Conservation (phyloP, 2,113 vertebrate genomes). For the Gopherus flavomarginatus region DNA sequence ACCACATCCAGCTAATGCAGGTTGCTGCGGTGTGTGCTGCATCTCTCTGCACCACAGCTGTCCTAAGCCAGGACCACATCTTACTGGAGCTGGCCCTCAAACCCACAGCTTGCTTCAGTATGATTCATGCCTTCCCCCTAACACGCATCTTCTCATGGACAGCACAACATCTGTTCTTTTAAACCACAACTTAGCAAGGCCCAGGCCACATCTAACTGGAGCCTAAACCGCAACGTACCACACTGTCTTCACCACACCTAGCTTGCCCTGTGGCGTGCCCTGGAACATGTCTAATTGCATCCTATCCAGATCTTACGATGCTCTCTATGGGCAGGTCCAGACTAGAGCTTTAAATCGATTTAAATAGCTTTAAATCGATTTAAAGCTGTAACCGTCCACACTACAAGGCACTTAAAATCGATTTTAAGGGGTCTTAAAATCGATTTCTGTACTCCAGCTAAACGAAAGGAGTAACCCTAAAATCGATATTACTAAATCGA, state of each 20-base stretch:
- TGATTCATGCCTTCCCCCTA: neutral
- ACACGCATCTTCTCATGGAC: neutral
- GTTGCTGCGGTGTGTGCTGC: neutral
- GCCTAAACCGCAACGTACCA: neutral
- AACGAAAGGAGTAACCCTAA: too few relatives aligned
- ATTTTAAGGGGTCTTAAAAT: too few relatives aligned
- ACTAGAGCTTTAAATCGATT: too few relatives aligned
- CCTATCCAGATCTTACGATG: neutral
- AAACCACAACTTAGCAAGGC: neutral
- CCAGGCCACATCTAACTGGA: neutral
- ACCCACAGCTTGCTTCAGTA: neutral
- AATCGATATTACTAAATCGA: too few relatives aligned
- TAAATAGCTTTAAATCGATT: too few relatives aligned
- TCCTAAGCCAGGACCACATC: neutral
- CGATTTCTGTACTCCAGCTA: too few relatives aligned
- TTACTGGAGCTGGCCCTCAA: neutral
- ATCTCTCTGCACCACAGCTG: neutral
- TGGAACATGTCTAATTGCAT: neutral
- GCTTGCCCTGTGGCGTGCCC: neutral
- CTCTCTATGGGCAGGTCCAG: too few relatives aligned
- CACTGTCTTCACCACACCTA: neutral
- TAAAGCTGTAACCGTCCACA: too few relatives aligned
- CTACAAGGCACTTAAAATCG: too few relatives aligned
- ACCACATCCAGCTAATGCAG: slow-evolving; percentile 32
- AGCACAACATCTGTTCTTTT: neutral